These are phyloP conservation scores for Malthinus flaveolus DNA, from an alignment of 2,888 invertebrate species.

Conservation along the genomic window DNA sequence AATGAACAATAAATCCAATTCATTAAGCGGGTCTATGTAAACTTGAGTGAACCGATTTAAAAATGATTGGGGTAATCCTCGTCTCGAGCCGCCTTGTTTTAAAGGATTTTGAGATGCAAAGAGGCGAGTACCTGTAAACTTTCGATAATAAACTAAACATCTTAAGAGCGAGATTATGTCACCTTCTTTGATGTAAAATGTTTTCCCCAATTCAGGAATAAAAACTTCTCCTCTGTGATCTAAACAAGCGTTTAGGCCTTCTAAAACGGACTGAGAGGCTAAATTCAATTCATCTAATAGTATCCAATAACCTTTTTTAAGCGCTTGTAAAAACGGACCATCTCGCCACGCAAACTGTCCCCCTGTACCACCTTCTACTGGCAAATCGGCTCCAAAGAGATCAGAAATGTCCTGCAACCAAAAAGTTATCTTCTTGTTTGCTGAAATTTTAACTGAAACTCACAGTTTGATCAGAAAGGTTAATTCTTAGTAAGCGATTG, in stretches of 20 bases:
- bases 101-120: slow-evolving; percentile 99
- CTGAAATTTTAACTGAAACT: slow-evolving; percentile 5
- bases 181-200: slow-evolving; percentile 72
- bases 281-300: slow-evolving; percentile 96
- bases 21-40: slow-evolving; percentile 65
- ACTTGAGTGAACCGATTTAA: slow-evolving; percentile 96
- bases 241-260: slow-evolving; percentile 97
- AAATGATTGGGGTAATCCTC: slow-evolving; percentile 95
- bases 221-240: slow-evolving; percentile 97
- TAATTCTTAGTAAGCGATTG: slow-evolving; percentile 86
- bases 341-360: slow-evolving; percentile 96
- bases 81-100: slow-evolving; percentile 92
- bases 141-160: background rate
- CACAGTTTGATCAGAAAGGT: slow-evolving; percentile 97
- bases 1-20: slow-evolving; percentile 70
- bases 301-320: slow-evolving; percentile 94
- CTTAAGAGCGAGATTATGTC: slow-evolving; percentile 2
- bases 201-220: slow-evolving; percentile 90
- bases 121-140: slow-evolving; percentile 69
- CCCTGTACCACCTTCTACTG: slow-evolving; percentile 81
- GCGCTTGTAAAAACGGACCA: slow-evolving; percentile 90
- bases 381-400: slow-evolving; percentile 96
- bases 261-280: slow-evolving; percentile 97
- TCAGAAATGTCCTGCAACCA: slow-evolving; percentile 84
- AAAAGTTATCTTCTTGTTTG: slow-evolving; percentile 6